Conservation (phyloP, 1,140 invertebrate species). For the Ostrea denselamellosa region DNA sequence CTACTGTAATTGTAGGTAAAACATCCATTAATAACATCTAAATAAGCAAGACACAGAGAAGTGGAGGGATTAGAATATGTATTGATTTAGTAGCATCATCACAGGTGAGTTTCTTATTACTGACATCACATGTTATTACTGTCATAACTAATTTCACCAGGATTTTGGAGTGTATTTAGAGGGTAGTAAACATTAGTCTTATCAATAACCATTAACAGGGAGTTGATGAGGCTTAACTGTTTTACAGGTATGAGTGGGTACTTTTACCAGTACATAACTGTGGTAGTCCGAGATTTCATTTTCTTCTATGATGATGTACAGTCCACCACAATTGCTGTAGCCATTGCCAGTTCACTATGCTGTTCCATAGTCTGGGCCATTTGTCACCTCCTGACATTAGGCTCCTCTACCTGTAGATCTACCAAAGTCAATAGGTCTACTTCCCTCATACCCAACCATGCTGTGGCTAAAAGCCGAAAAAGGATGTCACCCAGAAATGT, state of each 20-base stretch:
- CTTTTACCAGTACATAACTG: conserved; percentile 75
- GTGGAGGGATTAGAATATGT: conserved; percentile 6
- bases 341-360: conserved; percentile 68
- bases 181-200: background rate
- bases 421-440: conserved; percentile 6
- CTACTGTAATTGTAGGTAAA: background rate
- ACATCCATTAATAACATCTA: background rate
- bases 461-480: background rate
- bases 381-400: conserved; percentile 59
- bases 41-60: background rate
- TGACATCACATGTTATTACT: background rate
- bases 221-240: background rate
- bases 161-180: background rate
- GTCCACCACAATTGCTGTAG: conserved; percentile 69
- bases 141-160: background rate
- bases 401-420: conserved; percentile 8
- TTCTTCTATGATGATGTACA: conserved; percentile 71
- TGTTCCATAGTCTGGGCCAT: conserved; percentile 68
- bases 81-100: conserved; percentile 12
- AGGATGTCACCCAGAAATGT: conserved; percentile 10
- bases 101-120: background rate
- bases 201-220: background rate
- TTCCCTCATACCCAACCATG: background rate
- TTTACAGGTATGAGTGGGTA: conserved; percentile 47
- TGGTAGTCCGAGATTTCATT: conserved; percentile 64